Base-by-base conservation (phyloP, 2,113 vertebrate genomes). In the Notothenia coriiceps region DNA sequence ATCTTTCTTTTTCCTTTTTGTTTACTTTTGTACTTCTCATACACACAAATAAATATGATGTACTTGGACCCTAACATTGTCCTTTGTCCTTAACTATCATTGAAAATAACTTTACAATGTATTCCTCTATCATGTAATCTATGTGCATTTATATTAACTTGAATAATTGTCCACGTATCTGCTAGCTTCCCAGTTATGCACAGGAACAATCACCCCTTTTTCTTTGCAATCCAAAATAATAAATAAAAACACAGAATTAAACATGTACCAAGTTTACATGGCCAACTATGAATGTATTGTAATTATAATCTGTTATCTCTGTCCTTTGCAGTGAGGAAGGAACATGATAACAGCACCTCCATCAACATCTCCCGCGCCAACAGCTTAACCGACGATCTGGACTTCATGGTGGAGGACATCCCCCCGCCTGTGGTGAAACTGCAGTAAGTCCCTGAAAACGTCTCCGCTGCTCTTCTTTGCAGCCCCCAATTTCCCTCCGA, bases 341-440 rank as follows among this genome's bases (percentile, higher is more conserved):
- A 0, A 55, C 67, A 70, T 15, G 94, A 95, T 40, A 86, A 86
- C 65, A 91, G 83, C n/a, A 88, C 88, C 18, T 94, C 92, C 47
- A 71, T 92, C 4, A 94, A 96, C 79, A 93, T 97, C 69, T 95
- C 95, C 18, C 84, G 94, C 18, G 91, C 94, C 66, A 95, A 87
- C 94, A 97, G 96, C 87, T 91, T 96, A 44, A 92, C 90, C 0
- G 97, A 97, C 2, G 96, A 96, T 70, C 92, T 94, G 17, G 96
- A 97, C 74, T 92, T 93, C 43, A 55, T 84, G 20, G 85, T 87
- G 0, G 96, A 97, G 79, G 96, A 97, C 77, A 89, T 94, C 2
- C 54, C 91, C 0, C 89, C 96, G 72, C 92, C 95, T 1, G 76
- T 91, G 6, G 90, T 95, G 5, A 93, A 92, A 67, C 64, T 94